phyloP scores from a whole-genome alignment of 2,797 vertebrate genomes.

The Eulemur rubriventer region DNA sequence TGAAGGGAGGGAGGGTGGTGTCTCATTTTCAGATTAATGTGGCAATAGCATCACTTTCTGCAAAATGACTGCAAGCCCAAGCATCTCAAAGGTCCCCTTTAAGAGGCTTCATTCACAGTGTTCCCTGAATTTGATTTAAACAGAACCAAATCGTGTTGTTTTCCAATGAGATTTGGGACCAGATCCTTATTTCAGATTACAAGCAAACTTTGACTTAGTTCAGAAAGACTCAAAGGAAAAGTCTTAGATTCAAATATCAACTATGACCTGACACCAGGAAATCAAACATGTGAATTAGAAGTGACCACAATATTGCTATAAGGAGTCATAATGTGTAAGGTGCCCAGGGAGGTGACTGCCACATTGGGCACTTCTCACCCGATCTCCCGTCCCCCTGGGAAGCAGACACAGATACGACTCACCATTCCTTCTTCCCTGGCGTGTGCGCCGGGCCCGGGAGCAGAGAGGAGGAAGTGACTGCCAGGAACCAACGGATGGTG shows the following conservation, averaged over 20 bases:
- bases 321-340: neutral
- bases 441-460: fast-evolving
- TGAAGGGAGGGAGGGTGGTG: neutral
- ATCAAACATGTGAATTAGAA: neutral
- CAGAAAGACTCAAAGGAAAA: neutral
- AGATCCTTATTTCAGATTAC: neutral
- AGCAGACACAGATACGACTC: fast-evolving
- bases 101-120: neutral
- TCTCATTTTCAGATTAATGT: neutral
- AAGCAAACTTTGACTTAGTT: neutral
- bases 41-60: neutral
- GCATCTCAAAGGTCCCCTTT: neutral
- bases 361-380: fast-evolving
- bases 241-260: neutral
- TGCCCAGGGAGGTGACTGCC: fast-evolving
- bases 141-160: neutral
- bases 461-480: neutral
- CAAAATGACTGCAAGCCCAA: neutral
- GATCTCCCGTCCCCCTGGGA: fast-evolving
- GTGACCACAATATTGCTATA: too few relatives aligned
- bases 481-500: fast-evolving
- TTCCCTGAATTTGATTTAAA: neutral
- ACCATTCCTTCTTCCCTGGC: too few relatives aligned
- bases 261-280: neutral
- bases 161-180: neutral